Evolutionary conservation across 2,888 invertebrate species (phyloP), one percentile per base, ranked within the genome.

Genomic region (Phyllotreta cruciferae): DNA sequence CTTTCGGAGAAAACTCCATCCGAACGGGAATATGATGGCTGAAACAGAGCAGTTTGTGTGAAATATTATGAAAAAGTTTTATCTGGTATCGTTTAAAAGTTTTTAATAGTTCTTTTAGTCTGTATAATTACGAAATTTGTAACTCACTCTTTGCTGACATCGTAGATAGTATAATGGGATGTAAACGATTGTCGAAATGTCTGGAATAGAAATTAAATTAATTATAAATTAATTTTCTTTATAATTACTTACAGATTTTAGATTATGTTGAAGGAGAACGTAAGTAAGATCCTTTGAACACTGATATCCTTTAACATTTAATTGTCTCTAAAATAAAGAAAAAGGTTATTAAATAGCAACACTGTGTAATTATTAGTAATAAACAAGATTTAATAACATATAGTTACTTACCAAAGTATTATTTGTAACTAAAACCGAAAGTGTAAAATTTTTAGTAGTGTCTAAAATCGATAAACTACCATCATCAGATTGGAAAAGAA

Each of bases 141-240:
- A 41, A 90, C 91, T 89, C 81, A 92, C 92, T 93, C 93, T 83
- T 93, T 94, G 79, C 88, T 89, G 82, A 94, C 93, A 85, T 94
- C 93, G 85, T 93, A 94, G 82, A 94, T 90, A 74, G 93, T 93
- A 84, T 93, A 94, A 82, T 91, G 90, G 75, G 94, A 93, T 77
- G 92, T 92, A 84, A 90, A 92, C 71, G 93, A 92, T 84, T 91
- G 88, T 81, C 90, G 88, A 83, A 90, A 93, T 81, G 92, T 90
- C 93, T 93, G 85, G 47, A 85, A 87, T 78, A 77, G 73, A 74
- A 68, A 63, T 36, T 13, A 56, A 38, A 62, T 47, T 45, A 60
- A 24, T 24, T 24, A 24, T 24, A 24, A 24, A 24, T 24, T 24
- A 1, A 24, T 24, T 24, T 47, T 47, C 34, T 7, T 10, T 37